Percentiles rank a stretch among this genome's conserved stretches.
These are phyloP conservation scores for Suricata suricatta DNA, from an alignment of 2,113 vertebrate species.

Conservation along the genomic window DNA sequence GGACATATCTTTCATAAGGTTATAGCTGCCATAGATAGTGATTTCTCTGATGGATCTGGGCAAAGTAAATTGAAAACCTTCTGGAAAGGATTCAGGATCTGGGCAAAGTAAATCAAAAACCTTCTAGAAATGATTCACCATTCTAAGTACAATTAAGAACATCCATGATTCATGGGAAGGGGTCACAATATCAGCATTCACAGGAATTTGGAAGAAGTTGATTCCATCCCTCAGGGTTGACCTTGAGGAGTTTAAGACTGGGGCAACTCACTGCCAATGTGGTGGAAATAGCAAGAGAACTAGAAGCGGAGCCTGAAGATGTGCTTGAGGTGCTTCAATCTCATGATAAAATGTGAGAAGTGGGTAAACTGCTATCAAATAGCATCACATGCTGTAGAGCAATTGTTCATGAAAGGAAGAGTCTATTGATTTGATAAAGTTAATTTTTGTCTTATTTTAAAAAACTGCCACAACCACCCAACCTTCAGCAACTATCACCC, in stretches of 20 bases:
- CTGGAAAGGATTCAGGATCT: not conserved
- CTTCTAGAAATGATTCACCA: not conserved
- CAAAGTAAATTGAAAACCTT: not conserved
- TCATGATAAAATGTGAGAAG: not conserved
- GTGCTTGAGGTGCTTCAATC: not conserved
- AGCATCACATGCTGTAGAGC: not conserved
- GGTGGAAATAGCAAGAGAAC: not conserved
- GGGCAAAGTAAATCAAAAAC: not conserved
- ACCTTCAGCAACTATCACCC: not conserved
- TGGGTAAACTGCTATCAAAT: not conserved
- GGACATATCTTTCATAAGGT: not conserved
- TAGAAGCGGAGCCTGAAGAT: not conserved
- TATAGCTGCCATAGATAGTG: not conserved
- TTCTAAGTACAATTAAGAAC: not conserved
- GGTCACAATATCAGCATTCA: not conserved
- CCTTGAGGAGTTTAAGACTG: not conserved
- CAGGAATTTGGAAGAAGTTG: not conserved
- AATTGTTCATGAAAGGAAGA: not conserved
- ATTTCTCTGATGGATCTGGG: not conserved
- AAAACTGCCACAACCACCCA: not conserved
- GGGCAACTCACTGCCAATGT: not conserved
- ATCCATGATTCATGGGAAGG: not conserved
- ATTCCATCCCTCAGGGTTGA: not conserved
- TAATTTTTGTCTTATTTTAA: not conserved
- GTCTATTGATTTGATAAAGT: not conserved